Base-by-base conservation (phyloP, 2,888 invertebrate genomes). In the Rhaphigaster nebulosa region DNA sequence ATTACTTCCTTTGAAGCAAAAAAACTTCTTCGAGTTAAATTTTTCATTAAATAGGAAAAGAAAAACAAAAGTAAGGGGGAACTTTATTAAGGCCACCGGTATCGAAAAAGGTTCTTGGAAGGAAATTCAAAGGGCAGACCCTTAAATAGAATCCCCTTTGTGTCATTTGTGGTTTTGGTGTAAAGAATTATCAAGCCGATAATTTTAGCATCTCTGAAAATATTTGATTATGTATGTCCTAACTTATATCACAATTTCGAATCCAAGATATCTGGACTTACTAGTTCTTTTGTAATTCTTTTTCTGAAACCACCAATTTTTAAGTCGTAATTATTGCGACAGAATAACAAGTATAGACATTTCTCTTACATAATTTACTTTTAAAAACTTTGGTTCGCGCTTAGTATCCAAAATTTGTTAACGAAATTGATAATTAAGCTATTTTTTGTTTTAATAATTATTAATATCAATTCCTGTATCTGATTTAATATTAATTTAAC, bases 11-110 rank as follows among this genome's bases (percentile, higher is more conserved):
- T 65, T 65, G 29, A 29, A 34, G 65, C 15, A 65, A n/a, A n/a
- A n/a, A n/a, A 60, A 65, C 65, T 65, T 65, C 29, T 65, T 65
- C 29, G 29, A 29, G 65, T 65, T 65, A 65, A 65, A 65, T 65
- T 65, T 65, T 65, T 65, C 65, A 65, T 65, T 65, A 65, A 29
- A 65, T 29, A 65, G 65, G 29, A 65, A 29, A 65, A 65, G 65
- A 29, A 65, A 65, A 65, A 65, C 29, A 65, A 34, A 65, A 34
- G 29, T 29, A n/a, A 54, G 54, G 54, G n/a, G 60, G 29, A 18
- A 65, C 23, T 65, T 65, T 65, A 65, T 65, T 65, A 65, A 65
- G 34, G 65, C 29, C 29, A n/a, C 5, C 54, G 54, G 20, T 23
- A 20, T 54, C 20, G 23, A 54, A 15, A 54, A 54, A 4, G 60